phyloP scores from a whole-genome alignment of 2,797 vertebrate genomes.

The Chelonia mydas region DNA sequence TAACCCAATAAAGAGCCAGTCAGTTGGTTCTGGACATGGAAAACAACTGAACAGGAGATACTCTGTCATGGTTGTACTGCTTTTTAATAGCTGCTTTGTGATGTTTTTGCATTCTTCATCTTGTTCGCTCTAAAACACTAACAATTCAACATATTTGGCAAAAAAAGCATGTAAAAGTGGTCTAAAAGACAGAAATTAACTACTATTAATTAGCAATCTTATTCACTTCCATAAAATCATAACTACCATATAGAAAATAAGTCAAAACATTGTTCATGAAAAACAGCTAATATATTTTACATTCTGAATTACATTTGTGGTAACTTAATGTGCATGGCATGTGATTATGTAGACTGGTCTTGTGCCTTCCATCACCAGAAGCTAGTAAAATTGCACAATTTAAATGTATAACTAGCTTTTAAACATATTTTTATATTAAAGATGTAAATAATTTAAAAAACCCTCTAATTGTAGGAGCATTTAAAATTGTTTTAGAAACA shows the following conservation, averaged over 20 bases:
- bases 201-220: neutral
- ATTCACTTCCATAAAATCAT: neutral
- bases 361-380: neutral
- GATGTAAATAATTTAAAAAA: neutral
- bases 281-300: neutral
- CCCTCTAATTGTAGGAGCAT: neutral
- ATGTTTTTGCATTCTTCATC: neutral
- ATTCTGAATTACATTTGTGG: neutral
- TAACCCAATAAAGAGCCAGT: neutral
- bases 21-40: neutral
- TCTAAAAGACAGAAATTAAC: neutral
- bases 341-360: neutral
- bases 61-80: rapidly evolving
- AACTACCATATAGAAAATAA: neutral
- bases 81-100: neutral
- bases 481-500: neutral
- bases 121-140: neutral
- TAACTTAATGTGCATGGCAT: neutral
- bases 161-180: neutral
- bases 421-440: neutral
- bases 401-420: neutral
- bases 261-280: neutral
- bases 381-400: neutral
- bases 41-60: neutral
- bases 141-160: neutral